Evolutionary conservation across 1,140 invertebrate genomes (phyloP).

Genomic region (Chionoecetes opilio): DNA sequence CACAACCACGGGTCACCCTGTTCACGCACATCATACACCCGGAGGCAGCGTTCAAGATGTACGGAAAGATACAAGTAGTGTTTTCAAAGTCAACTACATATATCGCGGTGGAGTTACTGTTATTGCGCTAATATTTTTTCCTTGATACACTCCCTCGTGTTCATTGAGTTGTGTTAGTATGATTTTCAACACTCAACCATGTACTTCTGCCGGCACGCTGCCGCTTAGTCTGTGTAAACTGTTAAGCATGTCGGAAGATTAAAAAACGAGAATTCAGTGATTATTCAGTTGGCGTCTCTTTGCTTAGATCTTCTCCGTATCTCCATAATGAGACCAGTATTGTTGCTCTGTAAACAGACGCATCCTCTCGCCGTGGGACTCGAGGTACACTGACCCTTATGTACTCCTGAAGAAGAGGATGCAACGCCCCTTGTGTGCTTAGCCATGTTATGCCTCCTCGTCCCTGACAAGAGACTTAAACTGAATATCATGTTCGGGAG

Average conservation of each 20-base stretch:
- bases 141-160: background rate
- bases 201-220: background rate
- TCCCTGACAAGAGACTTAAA: constrained; percentile 38
- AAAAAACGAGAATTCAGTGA: constrained; percentile 19
- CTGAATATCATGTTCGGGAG: constrained; percentile 58
- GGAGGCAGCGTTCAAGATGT: background rate
- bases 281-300: background rate
- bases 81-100: background rate
- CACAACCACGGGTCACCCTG: too few relatives aligned
- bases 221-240: background rate
- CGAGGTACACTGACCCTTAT: constrained; percentile 30
- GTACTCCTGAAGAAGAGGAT: background rate
- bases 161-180: background rate
- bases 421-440: too few relatives aligned
- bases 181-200: background rate
- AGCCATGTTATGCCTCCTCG: background rate
- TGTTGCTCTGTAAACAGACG: background rate
- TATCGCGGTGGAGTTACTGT: background rate
- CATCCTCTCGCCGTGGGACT: background rate
- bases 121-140: background rate
- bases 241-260: background rate
- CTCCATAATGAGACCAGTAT: constrained; percentile 64
- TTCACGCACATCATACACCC: background rate
- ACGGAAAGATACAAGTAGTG: background rate
- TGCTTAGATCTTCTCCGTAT: constrained; percentile 30